Evolutionary conservation across 2,797 vertebrate species (phyloP), one percentile per base, ranked within the genome.

Genomic region (Xenopus petersii): DNA sequence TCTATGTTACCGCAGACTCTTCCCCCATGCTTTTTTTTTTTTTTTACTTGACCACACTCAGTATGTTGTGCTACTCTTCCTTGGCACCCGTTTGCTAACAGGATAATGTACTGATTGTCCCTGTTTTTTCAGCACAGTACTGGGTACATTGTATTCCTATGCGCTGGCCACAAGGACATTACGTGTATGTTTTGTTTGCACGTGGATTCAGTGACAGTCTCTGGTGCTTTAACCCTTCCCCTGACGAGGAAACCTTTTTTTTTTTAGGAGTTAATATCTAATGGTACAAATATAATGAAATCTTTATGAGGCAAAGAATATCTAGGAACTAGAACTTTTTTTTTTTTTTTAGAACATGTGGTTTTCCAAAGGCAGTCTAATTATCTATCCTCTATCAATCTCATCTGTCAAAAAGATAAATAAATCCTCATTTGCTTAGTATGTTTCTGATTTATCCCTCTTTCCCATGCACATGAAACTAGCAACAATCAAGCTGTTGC

Each of bases 41-140:
- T 48, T 47, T 65, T 26, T 55, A 51, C 5, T 68, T 71, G 58
- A 66, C 56, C 64, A 42, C 67, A 68, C 70, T 73, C 49, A 8
- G 75, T 73, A 64, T 64, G 49, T 65, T 69, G 71, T 71, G 68
- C 64, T 73, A 56, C 73, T 67, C 78, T 73, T 69, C 56, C 71
- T 70, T 73, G 64, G 67, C 79, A 68, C 59, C 63, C 26, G 4
- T 51, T 21, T 60, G 36, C 64, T 47, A 49, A 55, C 42, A n/a
- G 64, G 47, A 75, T 72, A 75, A 67, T 68, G 64, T 75, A 69
- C 78, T 58, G 33, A 67, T 75, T 75, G 73, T 75, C 68, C 67
- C 76, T 30, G 69, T 68, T 54, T 21, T 75, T 71, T 49, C 64
- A 54, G 26, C 69, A 46, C 68, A 26, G 69, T 24, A 59, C 70